These are phyloP conservation scores for Eupithecia subfuscata DNA, from an alignment of 2,888 invertebrate species.

Conservation along the genomic window DNA sequence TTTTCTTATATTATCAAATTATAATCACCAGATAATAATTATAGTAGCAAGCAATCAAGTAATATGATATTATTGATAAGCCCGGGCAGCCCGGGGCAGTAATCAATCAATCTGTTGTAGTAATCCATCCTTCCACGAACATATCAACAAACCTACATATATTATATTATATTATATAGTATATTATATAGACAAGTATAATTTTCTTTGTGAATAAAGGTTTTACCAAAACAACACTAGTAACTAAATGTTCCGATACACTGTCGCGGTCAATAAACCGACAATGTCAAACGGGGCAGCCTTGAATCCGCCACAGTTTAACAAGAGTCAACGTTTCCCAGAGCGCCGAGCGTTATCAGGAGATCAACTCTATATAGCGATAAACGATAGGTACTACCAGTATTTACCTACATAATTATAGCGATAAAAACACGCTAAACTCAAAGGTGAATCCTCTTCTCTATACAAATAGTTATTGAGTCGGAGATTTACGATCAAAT, in stretches of 20 bases:
- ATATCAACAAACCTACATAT: neutral
- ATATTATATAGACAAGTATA: too few relatives aligned
- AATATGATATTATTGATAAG: neutral
- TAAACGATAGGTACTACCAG: slow-evolving; percentile 1
- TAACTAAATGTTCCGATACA: neutral
- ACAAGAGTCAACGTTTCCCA: neutral
- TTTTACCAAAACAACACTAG: too few relatives aligned
- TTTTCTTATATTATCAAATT: too few relatives aligned
- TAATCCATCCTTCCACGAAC: neutral
- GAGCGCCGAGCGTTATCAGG: neutral
- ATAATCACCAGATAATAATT: too few relatives aligned
- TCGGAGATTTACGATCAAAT: too few relatives aligned
- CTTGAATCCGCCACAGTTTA: slow-evolving; percentile 41
- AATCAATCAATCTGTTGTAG: neutral
- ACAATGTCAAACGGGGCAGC: slow-evolving; percentile 52
- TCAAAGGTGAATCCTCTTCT: neutral
- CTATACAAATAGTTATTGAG: too few relatives aligned
- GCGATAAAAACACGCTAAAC: neutral
- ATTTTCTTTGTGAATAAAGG: too few relatives aligned
- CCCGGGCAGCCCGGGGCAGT: neutral
- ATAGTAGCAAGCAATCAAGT: neutral
- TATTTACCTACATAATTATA: neutral
- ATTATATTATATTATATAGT: too few relatives aligned
- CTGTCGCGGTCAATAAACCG: slow-evolving; percentile 49
- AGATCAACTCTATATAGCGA: neutral